Evolutionary conservation across 2,113 vertebrate genomes (phyloP).

Genomic region (Carassius gibelio): DNA sequence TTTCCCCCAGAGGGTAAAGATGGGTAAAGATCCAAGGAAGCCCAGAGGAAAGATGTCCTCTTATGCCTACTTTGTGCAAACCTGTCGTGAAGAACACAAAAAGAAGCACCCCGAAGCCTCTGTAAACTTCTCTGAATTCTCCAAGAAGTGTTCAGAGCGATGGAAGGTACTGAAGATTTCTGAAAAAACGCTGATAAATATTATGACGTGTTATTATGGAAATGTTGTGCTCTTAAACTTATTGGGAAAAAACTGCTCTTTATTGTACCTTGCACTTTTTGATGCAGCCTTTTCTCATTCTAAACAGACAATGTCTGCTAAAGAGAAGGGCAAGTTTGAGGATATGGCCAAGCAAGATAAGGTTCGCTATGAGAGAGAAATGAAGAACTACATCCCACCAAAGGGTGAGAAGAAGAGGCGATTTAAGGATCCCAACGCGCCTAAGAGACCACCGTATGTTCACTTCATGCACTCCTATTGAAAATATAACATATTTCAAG

Average conservation of each 20-base stretch:
- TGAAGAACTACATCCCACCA: slow-evolving; percentile 92
- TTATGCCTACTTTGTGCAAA: slow-evolving; percentile 96
- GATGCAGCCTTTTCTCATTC: slow-evolving; percentile 15
- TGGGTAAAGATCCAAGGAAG: slow-evolving; percentile 94
- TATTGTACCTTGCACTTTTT: background rate
- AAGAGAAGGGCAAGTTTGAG: slow-evolving; percentile 96
- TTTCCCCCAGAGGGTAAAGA: slow-evolving; percentile 77
- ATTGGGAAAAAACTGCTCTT: background rate
- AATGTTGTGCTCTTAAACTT: background rate
- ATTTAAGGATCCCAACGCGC: slow-evolving; percentile 96
- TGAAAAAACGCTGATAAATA: background rate
- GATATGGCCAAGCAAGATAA: slow-evolving; percentile 96
- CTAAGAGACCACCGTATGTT: slow-evolving; percentile 97
- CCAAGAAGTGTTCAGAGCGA: slow-evolving; percentile 94
- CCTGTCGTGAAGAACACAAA: slow-evolving; percentile 95
- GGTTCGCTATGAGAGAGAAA: slow-evolving; percentile 93
- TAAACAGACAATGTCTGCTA: slow-evolving; percentile 89
- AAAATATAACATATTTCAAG: background rate
- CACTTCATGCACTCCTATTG: background rate
- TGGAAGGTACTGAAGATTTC: slow-evolving; percentile 85
- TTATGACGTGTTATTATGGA: background rate
- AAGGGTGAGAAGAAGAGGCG: slow-evolving; percentile 92
- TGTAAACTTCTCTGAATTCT: slow-evolving; percentile 94
- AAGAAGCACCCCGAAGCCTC: slow-evolving; percentile 93
- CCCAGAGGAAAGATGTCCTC: slow-evolving; percentile 97